phyloP scores from a whole-genome alignment of 2,797 vertebrate species.

The Todus mexicanus region DNA sequence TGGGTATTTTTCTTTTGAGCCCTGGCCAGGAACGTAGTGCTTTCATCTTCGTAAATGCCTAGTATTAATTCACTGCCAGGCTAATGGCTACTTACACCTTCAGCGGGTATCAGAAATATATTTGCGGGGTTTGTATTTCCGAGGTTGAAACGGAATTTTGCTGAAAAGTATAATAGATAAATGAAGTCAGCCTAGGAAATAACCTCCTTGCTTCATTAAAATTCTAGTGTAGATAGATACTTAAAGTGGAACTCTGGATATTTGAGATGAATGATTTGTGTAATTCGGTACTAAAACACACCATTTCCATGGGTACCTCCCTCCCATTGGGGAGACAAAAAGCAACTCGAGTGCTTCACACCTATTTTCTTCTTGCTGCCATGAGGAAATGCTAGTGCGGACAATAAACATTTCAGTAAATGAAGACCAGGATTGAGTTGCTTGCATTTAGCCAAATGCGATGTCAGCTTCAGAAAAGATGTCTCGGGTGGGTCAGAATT shows the following conservation, averaged over 20 bases:
- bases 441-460: background rate
- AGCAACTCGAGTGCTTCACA: background rate
- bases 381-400: background rate
- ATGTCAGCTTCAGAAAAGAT: background rate
- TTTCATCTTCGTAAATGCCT: slow-evolving; percentile 12
- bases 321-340: background rate
- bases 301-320: background rate
- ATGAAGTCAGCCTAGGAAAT: slow-evolving; percentile 5
- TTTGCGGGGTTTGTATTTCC: background rate
- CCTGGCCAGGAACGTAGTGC: background rate
- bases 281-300: background rate
- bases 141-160: background rate
- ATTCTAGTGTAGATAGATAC: background rate
- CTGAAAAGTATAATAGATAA: background rate
- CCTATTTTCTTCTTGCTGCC: background rate
- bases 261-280: background rate
- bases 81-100: slow-evolving; percentile 1
- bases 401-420: background rate
- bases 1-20: background rate
- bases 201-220: background rate
- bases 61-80: background rate
- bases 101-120: background rate
- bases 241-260: background rate
- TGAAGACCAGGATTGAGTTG: background rate
- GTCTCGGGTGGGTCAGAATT: background rate